Evolutionary conservation across 2,113 vertebrate species (phyloP).

Genomic region (Polyodon spathula): DNA sequence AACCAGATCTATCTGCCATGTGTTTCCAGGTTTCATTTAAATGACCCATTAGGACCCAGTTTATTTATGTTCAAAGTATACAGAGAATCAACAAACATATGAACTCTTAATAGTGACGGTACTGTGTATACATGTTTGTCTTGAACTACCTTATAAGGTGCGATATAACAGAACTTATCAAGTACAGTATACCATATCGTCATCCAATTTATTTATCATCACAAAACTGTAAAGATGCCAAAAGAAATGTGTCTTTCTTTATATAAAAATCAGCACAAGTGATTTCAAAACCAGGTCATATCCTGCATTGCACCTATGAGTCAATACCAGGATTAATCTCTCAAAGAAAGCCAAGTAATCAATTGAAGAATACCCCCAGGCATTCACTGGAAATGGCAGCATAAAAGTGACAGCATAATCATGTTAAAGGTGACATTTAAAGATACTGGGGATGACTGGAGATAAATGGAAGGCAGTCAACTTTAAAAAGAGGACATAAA

Average conservation of each 20-base stretch:
- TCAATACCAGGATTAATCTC: conserved; percentile 34
- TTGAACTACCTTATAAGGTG: too few relatives aligned
- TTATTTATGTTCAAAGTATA: background rate
- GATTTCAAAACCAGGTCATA: conserved; percentile 21
- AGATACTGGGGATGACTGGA: background rate
- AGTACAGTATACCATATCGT: too few relatives aligned
- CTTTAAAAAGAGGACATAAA: conserved; percentile 26
- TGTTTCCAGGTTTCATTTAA: too few relatives aligned
- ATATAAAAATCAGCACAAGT: conserved; percentile 25
- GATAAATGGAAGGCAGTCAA: background rate
- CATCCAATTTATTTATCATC: background rate
- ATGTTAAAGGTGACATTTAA: conserved; percentile 18
- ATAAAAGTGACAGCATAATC: conserved; percentile 33
- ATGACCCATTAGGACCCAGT: too few relatives aligned
- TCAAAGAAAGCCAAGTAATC: conserved; percentile 23
- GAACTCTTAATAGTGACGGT: conserved; percentile 10
- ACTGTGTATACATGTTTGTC: background rate
- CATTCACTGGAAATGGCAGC: conserved; percentile 34
- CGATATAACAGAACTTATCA: too few relatives aligned
- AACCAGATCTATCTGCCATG: too few relatives aligned
- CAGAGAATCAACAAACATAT: background rate
- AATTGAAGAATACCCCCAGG: conserved; percentile 18
- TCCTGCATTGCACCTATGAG: conserved; percentile 18
- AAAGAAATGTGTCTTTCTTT: conserved; percentile 20
- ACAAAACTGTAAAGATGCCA: background rate